phyloP scores from a whole-genome alignment of 2,113 vertebrate species.

The Chloropsis cyanopogon region DNA sequence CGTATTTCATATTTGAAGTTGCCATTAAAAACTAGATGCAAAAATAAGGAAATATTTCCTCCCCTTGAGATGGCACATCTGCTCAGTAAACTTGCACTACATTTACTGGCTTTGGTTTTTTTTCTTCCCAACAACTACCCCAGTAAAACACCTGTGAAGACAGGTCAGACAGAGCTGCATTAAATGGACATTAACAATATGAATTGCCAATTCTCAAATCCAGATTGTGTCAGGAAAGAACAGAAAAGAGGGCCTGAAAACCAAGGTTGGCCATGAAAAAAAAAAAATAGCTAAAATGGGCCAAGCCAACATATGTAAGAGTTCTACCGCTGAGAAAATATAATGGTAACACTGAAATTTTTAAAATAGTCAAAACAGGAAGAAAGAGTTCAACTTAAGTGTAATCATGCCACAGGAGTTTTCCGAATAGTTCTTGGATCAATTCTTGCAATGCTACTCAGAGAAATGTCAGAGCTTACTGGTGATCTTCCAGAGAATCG shows the following conservation, averaged over 20 bases:
- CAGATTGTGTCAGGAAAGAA: neutral
- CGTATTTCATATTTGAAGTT: neutral
- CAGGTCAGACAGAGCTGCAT: neutral
- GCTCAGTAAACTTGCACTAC: neutral
- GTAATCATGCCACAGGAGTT: slow-evolving; percentile 32
- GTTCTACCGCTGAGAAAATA: slow-evolving; percentile 9
- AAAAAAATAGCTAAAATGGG: neutral
- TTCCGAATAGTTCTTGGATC: slow-evolving; percentile 31
- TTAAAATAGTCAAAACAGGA: slow-evolving; percentile 51
- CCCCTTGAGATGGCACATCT: neutral
- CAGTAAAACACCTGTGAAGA: neutral
- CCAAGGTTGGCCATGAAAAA: neutral
- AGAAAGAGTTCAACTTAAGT: slow-evolving; percentile 48
- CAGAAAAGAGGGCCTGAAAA: neutral
- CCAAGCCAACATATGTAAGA: neutral
- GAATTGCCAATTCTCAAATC: neutral
- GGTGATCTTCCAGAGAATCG: neutral
- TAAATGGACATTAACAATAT: neutral
- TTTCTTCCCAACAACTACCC: neutral
- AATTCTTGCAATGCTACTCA: slow-evolving; percentile 32
- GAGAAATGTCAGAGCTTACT: slow-evolving; percentile 10
- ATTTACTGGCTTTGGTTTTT: neutral
- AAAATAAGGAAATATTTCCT: neutral
- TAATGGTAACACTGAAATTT: slow-evolving; percentile 24
- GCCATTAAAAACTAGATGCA: neutral